phyloP scores from a whole-genome alignment of 2,113 vertebrate species.

The Penelope pileata region DNA sequence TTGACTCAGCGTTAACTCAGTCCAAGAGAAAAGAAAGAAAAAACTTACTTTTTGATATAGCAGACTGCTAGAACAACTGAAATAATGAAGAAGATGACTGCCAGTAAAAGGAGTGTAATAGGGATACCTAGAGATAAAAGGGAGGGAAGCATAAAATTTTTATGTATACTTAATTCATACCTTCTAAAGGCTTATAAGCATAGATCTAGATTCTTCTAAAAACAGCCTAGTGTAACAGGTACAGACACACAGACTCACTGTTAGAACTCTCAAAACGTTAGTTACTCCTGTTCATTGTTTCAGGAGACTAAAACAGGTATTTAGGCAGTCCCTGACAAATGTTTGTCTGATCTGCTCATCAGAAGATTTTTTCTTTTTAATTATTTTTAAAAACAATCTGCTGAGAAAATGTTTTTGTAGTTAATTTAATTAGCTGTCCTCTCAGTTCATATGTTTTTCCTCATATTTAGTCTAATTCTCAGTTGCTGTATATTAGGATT shows the following conservation, averaged over 20 bases:
- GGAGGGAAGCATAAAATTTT: background rate
- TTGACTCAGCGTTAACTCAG: background rate
- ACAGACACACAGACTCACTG: background rate
- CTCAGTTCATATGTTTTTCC: background rate
- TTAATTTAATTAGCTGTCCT: background rate
- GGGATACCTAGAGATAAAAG: constrained; percentile 75
- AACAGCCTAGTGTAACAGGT: background rate
- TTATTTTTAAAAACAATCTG: too few species aligned
- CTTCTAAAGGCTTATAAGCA: background rate
- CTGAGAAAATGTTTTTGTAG: background rate
- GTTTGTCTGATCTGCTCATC: background rate
- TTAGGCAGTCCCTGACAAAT: background rate
- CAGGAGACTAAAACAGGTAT: background rate
- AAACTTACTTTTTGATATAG: constrained; percentile 86
- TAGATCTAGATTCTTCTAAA: background rate
- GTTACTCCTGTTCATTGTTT: background rate
- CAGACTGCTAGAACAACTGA: constrained; percentile 76
- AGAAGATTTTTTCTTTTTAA: background rate
- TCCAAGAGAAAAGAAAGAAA: background rate
- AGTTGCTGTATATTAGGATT: background rate
- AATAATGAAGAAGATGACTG: constrained; percentile 77
- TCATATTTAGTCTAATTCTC: background rate
- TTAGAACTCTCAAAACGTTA: background rate
- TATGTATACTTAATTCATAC: background rate
- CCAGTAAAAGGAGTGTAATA: constrained; percentile 81